Evolutionary conservation across 2,113 vertebrate species (phyloP), one percentile per base, ranked within the genome.

Genomic region (Chinchilla lanigera): DNA sequence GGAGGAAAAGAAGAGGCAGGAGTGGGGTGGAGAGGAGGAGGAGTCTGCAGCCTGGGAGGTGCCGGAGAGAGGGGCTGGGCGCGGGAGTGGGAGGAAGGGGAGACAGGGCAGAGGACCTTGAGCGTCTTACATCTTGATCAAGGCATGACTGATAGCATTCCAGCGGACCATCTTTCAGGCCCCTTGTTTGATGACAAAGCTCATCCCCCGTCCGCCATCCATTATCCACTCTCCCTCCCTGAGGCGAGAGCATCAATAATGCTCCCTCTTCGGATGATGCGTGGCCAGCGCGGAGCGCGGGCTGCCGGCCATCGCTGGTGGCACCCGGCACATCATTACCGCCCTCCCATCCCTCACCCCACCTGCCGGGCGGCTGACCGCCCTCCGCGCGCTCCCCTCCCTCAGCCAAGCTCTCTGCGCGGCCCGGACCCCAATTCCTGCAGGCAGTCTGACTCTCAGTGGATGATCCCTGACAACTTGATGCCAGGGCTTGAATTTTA

Each of bases 161-260:
- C 98, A 78, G 98, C 1, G 26, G 98, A 98, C 99, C 99, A 99
- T 99, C 99, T 99, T 99, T 99, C 99, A 99, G 99, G 98, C 98
- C 98, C 99, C 99, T 99, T 98, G 99, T 99, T 99, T 99, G 99
- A 99, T 99, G 99, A 99, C 99, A 99, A 99, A 99, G 99, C 99
- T 98, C 98, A 98, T 99, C 99, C 99, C 98, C 97, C 98, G 97
- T 98, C 98, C 97, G 97, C 98, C 99, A 99, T 99, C 99, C 99
- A 99, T 99, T 99, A 99, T 98, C 98, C 87, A 97, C 98, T 98
- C 94, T 99, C 98, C 97, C 98, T 99, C 99, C 99, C 99, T 2
- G 98, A 99, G 99, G 99, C 99, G 54, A 99, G 98, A 95, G 99
- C 99, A 99, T 99, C 99, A 99, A 99, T 99, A 99, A 99, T 97